These are phyloP conservation scores for Allygus modestus DNA, from an alignment of 2,888 invertebrate species.

Conservation along the genomic window DNA sequence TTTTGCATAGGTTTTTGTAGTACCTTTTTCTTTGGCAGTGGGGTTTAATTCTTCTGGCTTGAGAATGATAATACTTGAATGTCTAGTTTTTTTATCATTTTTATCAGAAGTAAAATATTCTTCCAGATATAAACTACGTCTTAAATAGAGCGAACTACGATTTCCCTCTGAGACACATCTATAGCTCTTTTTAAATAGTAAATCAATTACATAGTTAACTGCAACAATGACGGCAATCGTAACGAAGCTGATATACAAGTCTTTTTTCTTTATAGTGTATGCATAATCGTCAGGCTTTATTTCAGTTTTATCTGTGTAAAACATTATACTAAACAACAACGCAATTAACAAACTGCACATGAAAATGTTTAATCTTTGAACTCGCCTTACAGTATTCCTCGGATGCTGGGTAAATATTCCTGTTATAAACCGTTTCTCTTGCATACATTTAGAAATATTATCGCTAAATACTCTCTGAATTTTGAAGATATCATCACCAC, in stretches of 20 bases:
- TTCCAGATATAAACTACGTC: not conserved
- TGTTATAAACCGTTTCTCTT: not conserved
- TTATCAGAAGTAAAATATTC: constrained; percentile 10
- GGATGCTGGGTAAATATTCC: constrained; percentile 20
- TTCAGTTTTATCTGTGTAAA: not conserved
- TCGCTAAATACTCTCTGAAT: not conserved
- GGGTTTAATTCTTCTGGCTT: not conserved
- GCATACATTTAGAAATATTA: not conserved
- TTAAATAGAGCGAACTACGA: not conserved
- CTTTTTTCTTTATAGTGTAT: not conserved
- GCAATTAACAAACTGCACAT: not conserved
- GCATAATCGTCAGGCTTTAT: not conserved
- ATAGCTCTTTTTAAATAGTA: not conserved
- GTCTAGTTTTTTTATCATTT: not conserved
- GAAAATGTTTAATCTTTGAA: not conserved
- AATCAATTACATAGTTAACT: not conserved
- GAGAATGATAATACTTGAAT: not conserved
- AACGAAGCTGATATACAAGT: not conserved
- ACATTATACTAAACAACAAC: not conserved
- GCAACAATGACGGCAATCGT: not conserved
- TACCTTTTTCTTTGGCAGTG: not conserved
- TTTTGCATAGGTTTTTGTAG: not conserved
- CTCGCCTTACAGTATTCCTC: not conserved
- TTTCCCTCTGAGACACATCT: not conserved
- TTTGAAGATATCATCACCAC: not conserved